Conservation (phyloP, 2,797 vertebrate genomes). For the Sparus aurata region DNA sequence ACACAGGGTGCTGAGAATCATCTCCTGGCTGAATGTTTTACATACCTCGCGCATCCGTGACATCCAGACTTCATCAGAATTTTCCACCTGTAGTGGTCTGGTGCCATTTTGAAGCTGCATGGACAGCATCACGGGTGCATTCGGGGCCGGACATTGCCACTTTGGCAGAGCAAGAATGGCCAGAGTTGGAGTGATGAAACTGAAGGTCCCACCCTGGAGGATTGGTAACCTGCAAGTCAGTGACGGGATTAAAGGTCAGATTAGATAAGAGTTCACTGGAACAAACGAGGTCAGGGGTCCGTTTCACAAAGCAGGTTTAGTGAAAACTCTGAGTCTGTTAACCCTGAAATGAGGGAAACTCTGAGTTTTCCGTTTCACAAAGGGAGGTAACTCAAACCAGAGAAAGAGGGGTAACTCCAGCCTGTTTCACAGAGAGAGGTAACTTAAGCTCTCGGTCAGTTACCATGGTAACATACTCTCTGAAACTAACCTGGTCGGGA, state of each 20-base stretch:
- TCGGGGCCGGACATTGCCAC: conserved; percentile 82
- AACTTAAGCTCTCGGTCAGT: no score
- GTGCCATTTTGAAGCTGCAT: conserved; percentile 66
- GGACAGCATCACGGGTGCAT: conserved; percentile 4
- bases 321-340: no score
- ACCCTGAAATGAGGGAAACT: no score
- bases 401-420: no score
- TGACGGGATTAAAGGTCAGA: conserved; percentile 29
- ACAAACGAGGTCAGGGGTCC: not conserved
- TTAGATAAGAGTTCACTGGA: conserved; percentile 23
- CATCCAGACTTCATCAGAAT: conserved; percentile 85
- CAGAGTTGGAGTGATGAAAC: conserved; percentile 86
- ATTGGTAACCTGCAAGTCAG: conserved; percentile 83
- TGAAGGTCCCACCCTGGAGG: conserved; percentile 89
- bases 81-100: conserved; percentile 21
- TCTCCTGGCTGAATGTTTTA: not conserved
- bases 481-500: no score
- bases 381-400: no score
- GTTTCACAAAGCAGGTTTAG: no score
- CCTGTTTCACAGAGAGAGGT: no score
- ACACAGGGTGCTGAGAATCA: not conserved
- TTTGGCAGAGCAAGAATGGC: conserved; percentile 88
- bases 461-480: no score
- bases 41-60: conserved; percentile 86
- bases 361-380: no score